Base-by-base conservation (phyloP, 2,888 invertebrate species). In the Blastobasis lacticolella region DNA sequence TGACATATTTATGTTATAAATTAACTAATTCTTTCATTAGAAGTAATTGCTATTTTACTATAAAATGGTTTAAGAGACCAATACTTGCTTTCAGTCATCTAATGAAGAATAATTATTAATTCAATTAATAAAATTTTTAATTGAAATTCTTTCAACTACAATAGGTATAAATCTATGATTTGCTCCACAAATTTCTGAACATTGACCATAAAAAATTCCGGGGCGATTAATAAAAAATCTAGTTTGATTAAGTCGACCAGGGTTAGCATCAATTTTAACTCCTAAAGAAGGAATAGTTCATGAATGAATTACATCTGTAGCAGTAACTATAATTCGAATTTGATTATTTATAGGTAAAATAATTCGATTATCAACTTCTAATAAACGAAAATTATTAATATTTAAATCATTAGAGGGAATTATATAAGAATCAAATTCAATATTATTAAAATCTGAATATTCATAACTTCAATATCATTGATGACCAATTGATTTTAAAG, bases 151-250 rank as follows among this genome's bases (percentile, higher is more conserved):
- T 90, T 92, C 91, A 66, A 92, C 76, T 54, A 90, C 88, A 90
- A 94, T 93, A 40, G 93, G 94, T 83, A 94, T 94, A 90, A 94
- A 94, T 54, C 93, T 93, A 76, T 94, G 94, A 74, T 94, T 94
- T 50, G 91, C 90, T 0, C 94, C 94, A 83, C 94, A 94, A 87
- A 94, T 94, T 91, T 94, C 94, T 63, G 94, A 94, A 74, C 94
- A 94, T 90, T 94, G 93, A 0, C 94, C 93, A 79, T 81, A 94
- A 78, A 89, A 92, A 71, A 93, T 64, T 45, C 93, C 93, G 0
- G 92, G 88, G 3, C 91, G 90, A 59, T 90, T 91, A 64, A 90
- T 87, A 64, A 83, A 82, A 74, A 93, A 90, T 63, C 82, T 90
- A 69, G 81, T 87, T 91, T 92, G 91, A 63, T 92, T 92, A 74